Evolutionary conservation across 2,797 vertebrate genomes (phyloP).

Genomic region (Alosa sapidissima): DNA sequence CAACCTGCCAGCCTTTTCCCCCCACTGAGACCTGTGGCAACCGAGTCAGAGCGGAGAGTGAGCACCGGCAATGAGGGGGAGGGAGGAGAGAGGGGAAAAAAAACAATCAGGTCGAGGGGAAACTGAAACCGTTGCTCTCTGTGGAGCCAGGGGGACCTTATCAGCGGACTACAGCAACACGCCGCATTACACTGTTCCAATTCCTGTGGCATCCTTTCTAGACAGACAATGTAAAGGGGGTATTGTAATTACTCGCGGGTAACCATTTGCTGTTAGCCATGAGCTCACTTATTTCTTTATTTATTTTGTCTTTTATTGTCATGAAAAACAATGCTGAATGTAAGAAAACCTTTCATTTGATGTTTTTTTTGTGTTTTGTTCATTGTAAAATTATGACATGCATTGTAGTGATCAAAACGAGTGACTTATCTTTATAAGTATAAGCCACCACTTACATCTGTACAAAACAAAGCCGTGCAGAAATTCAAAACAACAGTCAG

Average conservation of each 20-base stretch:
- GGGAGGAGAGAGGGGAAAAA: not conserved
- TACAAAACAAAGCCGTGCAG: not conserved
- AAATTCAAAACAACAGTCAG: constrained; percentile 5
- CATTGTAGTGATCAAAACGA: constrained; percentile 1
- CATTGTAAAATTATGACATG: constrained; percentile 15
- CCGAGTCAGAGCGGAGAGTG: constrained; percentile 39
- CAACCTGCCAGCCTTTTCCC: constrained; percentile 60
- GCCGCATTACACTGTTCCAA: constrained; percentile 28
- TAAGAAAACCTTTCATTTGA: constrained; percentile 12
- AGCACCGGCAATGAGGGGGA: constrained; percentile 39
- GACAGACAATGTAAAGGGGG: constrained; percentile 25
- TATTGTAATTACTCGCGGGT: constrained; percentile 18
- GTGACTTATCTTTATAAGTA: not conserved
- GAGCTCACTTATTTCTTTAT: constrained; percentile 4
- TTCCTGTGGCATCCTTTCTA: constrained; percentile 19
- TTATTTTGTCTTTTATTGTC: constrained; percentile 1
- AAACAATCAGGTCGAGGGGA: constrained; percentile 40
- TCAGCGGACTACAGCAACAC: constrained; percentile 40
- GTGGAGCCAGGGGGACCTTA: constrained; percentile 27
- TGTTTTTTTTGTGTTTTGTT: not conserved
- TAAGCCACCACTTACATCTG: not conserved
- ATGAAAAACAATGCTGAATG: not conserved
- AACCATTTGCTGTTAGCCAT: constrained; percentile 6
- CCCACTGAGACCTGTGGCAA: constrained; percentile 51
- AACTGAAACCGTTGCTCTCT: constrained; percentile 38